phyloP scores from a whole-genome alignment of 2,797 vertebrate genomes.

The Lepus townsendii region DNA sequence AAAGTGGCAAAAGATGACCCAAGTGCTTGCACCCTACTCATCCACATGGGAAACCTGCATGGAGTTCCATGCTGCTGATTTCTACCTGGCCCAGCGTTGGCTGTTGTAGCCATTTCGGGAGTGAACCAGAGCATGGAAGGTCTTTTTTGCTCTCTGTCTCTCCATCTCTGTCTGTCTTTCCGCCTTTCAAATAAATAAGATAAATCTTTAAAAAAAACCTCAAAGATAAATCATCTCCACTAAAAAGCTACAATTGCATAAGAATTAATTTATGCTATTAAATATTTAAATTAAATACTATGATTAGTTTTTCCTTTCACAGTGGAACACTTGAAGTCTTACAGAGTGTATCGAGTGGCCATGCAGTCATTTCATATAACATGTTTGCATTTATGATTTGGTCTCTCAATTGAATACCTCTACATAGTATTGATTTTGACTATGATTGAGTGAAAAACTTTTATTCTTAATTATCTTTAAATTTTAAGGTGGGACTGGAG shows the following conservation, averaged over 20 bases:
- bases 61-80: no score
- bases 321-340: neutral
- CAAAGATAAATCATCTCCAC: neutral
- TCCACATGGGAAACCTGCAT: no score
- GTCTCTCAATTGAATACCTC: neutral
- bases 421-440: constrained; percentile 41
- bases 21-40: no score
- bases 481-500: neutral
- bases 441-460: neutral
- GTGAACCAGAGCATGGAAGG: no score
- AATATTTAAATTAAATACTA: neutral
- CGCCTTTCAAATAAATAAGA: no score
- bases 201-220: neutral
- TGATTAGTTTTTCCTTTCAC: neutral
- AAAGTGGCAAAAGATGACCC: no score
- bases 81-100: no score
- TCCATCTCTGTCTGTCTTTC: no score
- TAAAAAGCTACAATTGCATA: neutral
- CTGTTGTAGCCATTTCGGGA: no score
- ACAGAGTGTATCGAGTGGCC: neutral
- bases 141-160: no score
- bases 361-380: neutral
- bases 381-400: neutral
- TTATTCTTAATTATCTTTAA: neutral
- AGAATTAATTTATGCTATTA: neutral